Evolutionary conservation across 2,888 invertebrate genomes (phyloP).

Genomic region (Andrena camellia): DNA sequence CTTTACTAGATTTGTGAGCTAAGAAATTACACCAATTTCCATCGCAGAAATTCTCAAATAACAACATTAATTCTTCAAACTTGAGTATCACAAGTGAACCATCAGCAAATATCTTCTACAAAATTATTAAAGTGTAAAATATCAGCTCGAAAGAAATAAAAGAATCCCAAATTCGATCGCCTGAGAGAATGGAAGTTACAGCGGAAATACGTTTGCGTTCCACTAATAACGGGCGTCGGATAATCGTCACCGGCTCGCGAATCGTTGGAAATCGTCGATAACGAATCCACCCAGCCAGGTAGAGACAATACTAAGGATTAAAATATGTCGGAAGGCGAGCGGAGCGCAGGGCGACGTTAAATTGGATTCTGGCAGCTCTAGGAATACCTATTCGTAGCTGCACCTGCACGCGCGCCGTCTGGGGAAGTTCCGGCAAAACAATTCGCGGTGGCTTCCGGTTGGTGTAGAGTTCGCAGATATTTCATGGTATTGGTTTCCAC

Average conservation of each 20-base stretch:
- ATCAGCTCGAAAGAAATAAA: not conserved
- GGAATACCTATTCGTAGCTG: slow-evolving; percentile 61
- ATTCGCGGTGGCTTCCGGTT: slow-evolving; percentile 65
- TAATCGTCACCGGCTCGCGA: not conserved
- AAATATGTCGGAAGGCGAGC: slow-evolving; percentile 53
- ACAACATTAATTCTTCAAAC: no score
- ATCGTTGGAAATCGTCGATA: slow-evolving; percentile 12
- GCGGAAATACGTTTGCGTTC: not conserved
- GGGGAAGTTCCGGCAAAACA: slow-evolving; percentile 66
- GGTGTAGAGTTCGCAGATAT: slow-evolving; percentile 66
- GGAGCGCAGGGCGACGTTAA: slow-evolving; percentile 33
- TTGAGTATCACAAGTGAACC: no score
- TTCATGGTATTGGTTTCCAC: slow-evolving; percentile 68
- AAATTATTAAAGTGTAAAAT: not conserved
- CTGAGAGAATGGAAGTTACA: not conserved
- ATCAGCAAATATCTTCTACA: no score
- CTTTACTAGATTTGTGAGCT: not conserved
- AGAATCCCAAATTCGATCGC: not conserved
- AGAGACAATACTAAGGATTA: slow-evolving; percentile 44
- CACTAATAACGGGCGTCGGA: not conserved
- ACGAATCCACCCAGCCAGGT: slow-evolving; percentile 34
- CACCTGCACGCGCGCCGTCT: slow-evolving; percentile 51
- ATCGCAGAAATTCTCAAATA: no score
- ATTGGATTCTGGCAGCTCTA: slow-evolving; percentile 59
- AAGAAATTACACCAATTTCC: not conserved